A percentile compares a stretch with the other conserved stretches of the same genome.
Conservation (phyloP, 2,113 vertebrate species). For the Trochalopteron elliotii region DNA sequence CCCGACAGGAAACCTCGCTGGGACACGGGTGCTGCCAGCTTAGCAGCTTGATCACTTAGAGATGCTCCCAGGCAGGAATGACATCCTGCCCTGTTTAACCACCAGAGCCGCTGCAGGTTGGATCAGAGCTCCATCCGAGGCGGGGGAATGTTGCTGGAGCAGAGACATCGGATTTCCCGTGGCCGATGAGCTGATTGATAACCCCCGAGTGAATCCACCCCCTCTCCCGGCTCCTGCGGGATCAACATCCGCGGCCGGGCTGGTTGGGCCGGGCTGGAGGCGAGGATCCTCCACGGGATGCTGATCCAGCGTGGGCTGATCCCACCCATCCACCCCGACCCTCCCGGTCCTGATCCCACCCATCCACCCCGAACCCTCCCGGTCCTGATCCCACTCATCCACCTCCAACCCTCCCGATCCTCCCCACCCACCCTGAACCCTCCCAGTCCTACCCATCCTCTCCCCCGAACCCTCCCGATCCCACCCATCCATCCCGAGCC, state of each 20-base stretch:
- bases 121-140: not conserved
- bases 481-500: not conserved
- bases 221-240: accelerated
- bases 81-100: not conserved
- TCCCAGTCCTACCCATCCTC: too few relatives aligned
- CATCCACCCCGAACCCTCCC: too few relatives aligned
- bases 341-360: too few relatives aligned
- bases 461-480: not conserved
- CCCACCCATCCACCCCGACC: too few relatives aligned
- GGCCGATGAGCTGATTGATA: accelerated
- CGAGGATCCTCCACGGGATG: accelerated
- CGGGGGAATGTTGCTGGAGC: not conserved
- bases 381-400: too few relatives aligned
- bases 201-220: not conserved
- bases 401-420: too few relatives aligned
- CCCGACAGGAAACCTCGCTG: not conserved
- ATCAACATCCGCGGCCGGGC: not conserved
- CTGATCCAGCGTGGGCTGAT: not conserved
- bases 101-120: not conserved
- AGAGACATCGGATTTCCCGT: accelerated
- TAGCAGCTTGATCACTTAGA: not conserved
- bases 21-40: accelerated
- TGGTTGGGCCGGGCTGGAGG: not conserved
- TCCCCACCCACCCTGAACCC: too few relatives aligned
- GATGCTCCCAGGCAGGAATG: not conserved